Base-by-base conservation (phyloP, 1,140 invertebrate species). In the Lucilia cuprina region DNA sequence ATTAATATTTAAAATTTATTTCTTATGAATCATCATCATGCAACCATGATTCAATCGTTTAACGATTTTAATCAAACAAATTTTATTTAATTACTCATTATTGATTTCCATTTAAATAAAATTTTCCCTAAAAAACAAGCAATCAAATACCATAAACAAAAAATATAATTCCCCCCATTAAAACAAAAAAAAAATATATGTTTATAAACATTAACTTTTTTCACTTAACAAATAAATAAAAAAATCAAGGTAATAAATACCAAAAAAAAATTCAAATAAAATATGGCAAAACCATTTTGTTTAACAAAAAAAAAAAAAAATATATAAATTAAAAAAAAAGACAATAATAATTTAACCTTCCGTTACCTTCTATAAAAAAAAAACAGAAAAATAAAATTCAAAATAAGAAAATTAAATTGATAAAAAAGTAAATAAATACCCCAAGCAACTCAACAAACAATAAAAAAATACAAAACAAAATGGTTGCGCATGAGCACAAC, bases 391-490 rank as follows among this genome's bases (percentile, higher is more conserved):
- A 21, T 21, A 70, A 70, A 41, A 41, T 41, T 41, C 17, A 70
- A 70, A 70, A 41, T 41, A 5, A 41, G 10, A 70, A 70, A 70
- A 10, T 70, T 70, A 70, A 70, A 70, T 70, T 70, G 65, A 70
- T 70, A 70, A 70, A 21, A 70, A 70, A 70, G 21, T 4, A 65
- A 65, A n/a, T n/a, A n/a, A n/a, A n/a, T n/a, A n/a, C n/a, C n/a
- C n/a, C 17, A 19, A 65, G 3, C 12, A 55, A 60, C 41, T n/a
- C 55, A 17, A n/a, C 21, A 70, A 19, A 70, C 65, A 70, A 70
- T 70, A 70, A 70, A 70, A 70, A 70, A n/a, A n/a, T n/a, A 60
- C n/a, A 60, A 70, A 70, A 70, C 65, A 70, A 70, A 70, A 70
- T 70, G 65, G 65, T 70, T 70, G 65, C 65, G 65, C 65, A 70